Conservation (phyloP, 2,797 vertebrate species). For the Sebastes kiyomatsui region DNA sequence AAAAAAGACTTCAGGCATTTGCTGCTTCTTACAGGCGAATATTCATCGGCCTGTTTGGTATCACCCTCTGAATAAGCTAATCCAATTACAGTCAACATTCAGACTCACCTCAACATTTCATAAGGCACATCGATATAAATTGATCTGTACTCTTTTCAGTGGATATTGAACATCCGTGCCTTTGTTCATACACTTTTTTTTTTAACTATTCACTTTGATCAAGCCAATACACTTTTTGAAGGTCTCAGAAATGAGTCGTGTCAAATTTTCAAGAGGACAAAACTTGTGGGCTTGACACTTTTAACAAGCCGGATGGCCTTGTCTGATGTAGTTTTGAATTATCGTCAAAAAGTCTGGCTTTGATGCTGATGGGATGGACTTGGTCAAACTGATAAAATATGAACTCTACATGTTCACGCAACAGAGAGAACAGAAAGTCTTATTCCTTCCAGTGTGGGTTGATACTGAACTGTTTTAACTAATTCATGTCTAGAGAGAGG, state of each 20-base stretch:
- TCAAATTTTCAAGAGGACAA: conserved; percentile 58
- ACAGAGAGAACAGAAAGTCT: conserved; percentile 57
- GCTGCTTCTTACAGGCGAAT: conserved; percentile 17
- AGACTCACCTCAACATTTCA: conserved; percentile 31
- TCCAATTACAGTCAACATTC: conserved; percentile 34
- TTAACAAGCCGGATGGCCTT: conserved; percentile 60
- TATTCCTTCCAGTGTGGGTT: conserved; percentile 11
- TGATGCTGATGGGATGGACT: conserved; percentile 50
- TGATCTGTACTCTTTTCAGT: conserved; percentile 21
- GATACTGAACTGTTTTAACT: conserved; percentile 1
- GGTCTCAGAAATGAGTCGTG: conserved; percentile 37
- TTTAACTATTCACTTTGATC: conserved; percentile 46
- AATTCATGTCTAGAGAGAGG: conserved; percentile 10
- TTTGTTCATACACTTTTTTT: conserved; percentile 29
- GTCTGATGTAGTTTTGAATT: conserved; percentile 50
- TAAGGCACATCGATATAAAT: conserved; percentile 44
- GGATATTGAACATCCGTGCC: conserved; percentile 11
- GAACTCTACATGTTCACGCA: conserved; percentile 54
- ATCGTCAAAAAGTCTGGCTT: conserved; percentile 30
- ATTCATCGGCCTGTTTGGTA: conserved; percentile 13
- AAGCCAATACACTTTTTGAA: conserved; percentile 34
- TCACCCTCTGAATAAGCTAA: not conserved
- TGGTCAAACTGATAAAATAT: conserved; percentile 27
- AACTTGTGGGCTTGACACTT: conserved; percentile 25
- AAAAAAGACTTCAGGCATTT: not conserved